Percentiles rank a stretch among this genome's conserved stretches.
Evolutionary conservation across 2,888 invertebrate species (phyloP).

Genomic region (Brachynemurus nebulosus): DNA sequence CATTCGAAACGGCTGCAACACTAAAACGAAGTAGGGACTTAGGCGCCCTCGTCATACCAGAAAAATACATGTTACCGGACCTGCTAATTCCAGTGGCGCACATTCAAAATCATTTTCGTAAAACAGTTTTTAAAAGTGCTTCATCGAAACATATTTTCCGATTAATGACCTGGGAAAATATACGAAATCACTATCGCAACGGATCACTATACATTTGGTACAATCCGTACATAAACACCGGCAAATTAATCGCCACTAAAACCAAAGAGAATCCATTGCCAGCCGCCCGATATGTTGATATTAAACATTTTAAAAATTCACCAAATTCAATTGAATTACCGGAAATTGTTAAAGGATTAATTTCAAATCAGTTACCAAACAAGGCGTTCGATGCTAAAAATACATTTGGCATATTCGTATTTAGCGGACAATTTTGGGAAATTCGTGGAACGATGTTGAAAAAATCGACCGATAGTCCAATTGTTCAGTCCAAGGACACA

Average conservation of each 20-base stretch:
- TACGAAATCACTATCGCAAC: conserved; percentile 15
- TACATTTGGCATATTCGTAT: conserved; percentile 14
- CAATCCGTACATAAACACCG: conserved; percentile 10
- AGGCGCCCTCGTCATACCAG: no score
- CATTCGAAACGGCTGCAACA: no score
- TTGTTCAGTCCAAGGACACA: neutral
- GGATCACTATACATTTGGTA: conserved; percentile 20
- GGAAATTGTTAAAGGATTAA: conserved; percentile 12
- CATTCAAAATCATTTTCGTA: conserved; percentile 7
- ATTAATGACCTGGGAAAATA: conserved; percentile 18
- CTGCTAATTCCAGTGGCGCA: conserved; percentile 4
- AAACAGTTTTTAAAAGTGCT: neutral
- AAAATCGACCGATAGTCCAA: conserved; percentile 4
- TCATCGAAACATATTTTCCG: conserved; percentile 8
- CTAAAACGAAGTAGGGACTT: no score
- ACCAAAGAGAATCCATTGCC: conserved; percentile 6
- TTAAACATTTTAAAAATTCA: conserved; percentile 1
- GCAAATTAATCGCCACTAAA: conserved; percentile 11
- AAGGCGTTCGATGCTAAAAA: conserved; percentile 7
- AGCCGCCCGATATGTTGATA: conserved; percentile 6
- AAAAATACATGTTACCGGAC: conserved; percentile 5
- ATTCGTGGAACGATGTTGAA: conserved; percentile 13
- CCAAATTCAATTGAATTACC: conserved; percentile 9
- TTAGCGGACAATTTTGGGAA: conserved; percentile 14
- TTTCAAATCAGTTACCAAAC: conserved; percentile 7